A percentile compares a stretch with the other conserved stretches of the same genome.
phyloP scores from a whole-genome alignment of 1,140 invertebrate species.

The Apis dorsata region DNA sequence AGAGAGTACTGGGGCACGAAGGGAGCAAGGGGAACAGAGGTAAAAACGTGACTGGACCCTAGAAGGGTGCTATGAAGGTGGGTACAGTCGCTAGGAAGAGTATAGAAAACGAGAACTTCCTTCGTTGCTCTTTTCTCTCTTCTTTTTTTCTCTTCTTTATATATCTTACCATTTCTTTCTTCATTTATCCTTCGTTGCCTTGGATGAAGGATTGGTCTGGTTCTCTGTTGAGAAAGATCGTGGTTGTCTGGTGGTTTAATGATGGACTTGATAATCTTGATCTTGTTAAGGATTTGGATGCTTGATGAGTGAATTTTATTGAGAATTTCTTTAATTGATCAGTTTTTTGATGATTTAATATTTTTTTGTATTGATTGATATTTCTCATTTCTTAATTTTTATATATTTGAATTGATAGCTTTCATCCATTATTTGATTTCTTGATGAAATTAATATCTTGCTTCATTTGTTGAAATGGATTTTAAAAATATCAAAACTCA shows the following conservation, averaged over 20 bases:
- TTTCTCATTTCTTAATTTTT: too few relatives aligned
- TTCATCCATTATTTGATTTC: too few relatives aligned
- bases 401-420: too few relatives aligned
- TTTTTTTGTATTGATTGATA: too few relatives aligned
- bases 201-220: neutral
- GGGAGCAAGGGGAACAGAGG: constrained; percentile 8
- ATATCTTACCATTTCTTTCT: neutral
- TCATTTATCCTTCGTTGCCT: neutral
- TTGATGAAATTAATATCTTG: too few relatives aligned
- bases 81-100: constrained; percentile 33
- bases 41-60: constrained; percentile 34
- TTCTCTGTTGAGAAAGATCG: neutral
- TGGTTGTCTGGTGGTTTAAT: too few relatives aligned
- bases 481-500: too few relatives aligned
- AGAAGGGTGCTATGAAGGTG: constrained; percentile 39
- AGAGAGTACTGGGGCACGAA: neutral
- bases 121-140: constrained; percentile 22
- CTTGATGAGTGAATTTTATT: neutral
- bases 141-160: neutral
- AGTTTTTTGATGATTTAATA: too few relatives aligned
- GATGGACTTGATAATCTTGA: neutral
- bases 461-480: too few relatives aligned
- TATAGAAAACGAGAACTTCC: constrained; percentile 28
- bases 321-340: neutral
- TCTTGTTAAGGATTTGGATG: neutral